These are phyloP conservation scores for Patella ulyssiponensis DNA, from an alignment of 2,888 invertebrate species.

Conservation along the genomic window DNA sequence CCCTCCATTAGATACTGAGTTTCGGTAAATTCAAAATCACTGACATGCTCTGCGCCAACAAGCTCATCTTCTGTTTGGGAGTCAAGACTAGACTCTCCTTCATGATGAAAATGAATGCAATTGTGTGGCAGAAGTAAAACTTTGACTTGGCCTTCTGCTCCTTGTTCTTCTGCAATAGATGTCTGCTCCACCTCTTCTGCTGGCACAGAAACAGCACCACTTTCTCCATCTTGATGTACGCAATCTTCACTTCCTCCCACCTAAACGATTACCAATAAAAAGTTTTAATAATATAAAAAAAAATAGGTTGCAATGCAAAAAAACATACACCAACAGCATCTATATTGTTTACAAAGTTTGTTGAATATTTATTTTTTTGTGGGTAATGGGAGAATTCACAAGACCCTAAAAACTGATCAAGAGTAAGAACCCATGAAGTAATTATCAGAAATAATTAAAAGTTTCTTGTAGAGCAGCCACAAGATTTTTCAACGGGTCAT, in stretches of 20 bases:
- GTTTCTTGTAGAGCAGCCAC: too few species aligned
- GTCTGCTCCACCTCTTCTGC: conserved; percentile 53
- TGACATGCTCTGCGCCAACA: conserved; percentile 28
- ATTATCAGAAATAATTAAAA: too few species aligned
- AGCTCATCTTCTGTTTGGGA: conserved; percentile 11
- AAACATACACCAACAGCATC: too few species aligned
- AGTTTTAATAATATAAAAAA: background rate
- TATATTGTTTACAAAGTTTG: background rate
- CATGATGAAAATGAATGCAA: conserved; percentile 39
- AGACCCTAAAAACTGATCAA: too few species aligned
- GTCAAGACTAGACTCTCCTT: conserved; percentile 12
- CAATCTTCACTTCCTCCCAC: conserved; percentile 63
- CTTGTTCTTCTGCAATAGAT: conserved; percentile 57
- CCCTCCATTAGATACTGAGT: conserved; percentile 54
- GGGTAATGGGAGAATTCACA: background rate
- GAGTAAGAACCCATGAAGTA: too few species aligned
- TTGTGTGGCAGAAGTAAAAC: conserved; percentile 55
- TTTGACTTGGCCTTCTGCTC: conserved; percentile 52
- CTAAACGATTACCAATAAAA: conserved; percentile 36
- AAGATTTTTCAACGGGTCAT: too few species aligned
- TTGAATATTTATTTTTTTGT: background rate
- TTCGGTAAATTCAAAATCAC: conserved; percentile 56
- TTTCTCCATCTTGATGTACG: conserved; percentile 58
- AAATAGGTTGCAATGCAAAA: background rate
- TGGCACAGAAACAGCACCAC: conserved; percentile 49